phyloP scores from a whole-genome alignment of 2,888 invertebrate species.

The Dolichomitus sp. region DNA sequence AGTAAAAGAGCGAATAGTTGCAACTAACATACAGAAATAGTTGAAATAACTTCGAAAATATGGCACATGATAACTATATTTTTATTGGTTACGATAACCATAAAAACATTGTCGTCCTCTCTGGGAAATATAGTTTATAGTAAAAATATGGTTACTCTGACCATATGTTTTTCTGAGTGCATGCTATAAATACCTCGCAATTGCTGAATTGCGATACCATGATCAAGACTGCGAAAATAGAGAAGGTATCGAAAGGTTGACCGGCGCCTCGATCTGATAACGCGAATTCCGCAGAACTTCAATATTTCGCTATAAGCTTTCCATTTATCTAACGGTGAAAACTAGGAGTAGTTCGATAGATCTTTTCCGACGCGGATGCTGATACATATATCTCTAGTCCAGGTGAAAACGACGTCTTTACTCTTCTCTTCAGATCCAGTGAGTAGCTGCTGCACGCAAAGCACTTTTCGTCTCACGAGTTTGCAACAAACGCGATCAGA shows the following conservation, averaged over 20 bases:
- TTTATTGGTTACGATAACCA: no score
- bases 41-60: no score
- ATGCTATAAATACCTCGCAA: neutral
- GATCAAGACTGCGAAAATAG: neutral
- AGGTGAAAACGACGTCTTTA: slow-evolving; percentile 27
- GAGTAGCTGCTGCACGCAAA: slow-evolving; percentile 45
- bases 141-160: no score
- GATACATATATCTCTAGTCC: slow-evolving; percentile 5
- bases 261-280: slow-evolving; percentile 7
- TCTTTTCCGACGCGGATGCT: slow-evolving; percentile 48
- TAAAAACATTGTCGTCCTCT: no score
- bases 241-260: neutral
- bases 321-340: slow-evolving; percentile 62
- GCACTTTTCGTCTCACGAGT: slow-evolving; percentile 2
- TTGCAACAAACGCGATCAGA: slow-evolving; percentile 35
- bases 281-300: neutral
- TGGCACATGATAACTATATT: no score
- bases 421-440: neutral
- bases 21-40: no score
- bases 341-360: slow-evolving; percentile 39
- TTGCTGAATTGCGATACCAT: slow-evolving; percentile 1
- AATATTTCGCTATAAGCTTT: neutral
- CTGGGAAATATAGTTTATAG: no score
- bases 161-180: no score
- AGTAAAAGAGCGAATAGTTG: no score